Evolutionary conservation across 2,888 invertebrate genomes (phyloP).

Genomic region (Lysandra bellargus): DNA sequence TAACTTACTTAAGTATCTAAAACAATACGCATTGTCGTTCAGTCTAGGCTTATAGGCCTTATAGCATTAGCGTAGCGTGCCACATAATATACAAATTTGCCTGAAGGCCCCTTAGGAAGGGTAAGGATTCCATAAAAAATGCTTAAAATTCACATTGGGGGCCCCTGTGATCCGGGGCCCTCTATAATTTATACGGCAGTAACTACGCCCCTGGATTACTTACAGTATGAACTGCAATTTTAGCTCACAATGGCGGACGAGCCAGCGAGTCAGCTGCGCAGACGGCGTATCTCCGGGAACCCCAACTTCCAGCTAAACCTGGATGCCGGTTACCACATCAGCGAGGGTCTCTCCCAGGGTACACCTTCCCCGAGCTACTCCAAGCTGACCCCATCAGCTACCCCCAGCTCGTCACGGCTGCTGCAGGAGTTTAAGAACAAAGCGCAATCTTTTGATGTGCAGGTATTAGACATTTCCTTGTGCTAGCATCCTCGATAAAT

Average conservation of each 20-base stretch:
- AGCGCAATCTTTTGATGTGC: constrained; percentile 75
- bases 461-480: constrained; percentile 48
- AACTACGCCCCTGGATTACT: too few species aligned
- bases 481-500: too few species aligned
- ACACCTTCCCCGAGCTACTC: constrained; percentile 69
- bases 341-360: constrained; percentile 61
- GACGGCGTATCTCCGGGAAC: constrained; percentile 64
- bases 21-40: too few species aligned
- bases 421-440: constrained; percentile 72
- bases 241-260: constrained; percentile 50
- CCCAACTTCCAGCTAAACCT: constrained; percentile 62
- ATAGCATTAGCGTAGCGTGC: too few species aligned
- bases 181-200: too few species aligned
- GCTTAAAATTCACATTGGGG: too few species aligned
- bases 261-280: constrained; percentile 62
- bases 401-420: constrained; percentile 54
- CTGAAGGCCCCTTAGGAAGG: too few species aligned
- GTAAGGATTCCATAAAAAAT: too few species aligned
- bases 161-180: too few species aligned
- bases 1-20: too few species aligned
- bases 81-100: too few species aligned
- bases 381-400: constrained; percentile 54
- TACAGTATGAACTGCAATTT: background rate
- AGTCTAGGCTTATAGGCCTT: too few species aligned
- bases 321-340: constrained; percentile 63